Conservation (phyloP, 1,140 invertebrate species). For the Meteorus sp. region DNA sequence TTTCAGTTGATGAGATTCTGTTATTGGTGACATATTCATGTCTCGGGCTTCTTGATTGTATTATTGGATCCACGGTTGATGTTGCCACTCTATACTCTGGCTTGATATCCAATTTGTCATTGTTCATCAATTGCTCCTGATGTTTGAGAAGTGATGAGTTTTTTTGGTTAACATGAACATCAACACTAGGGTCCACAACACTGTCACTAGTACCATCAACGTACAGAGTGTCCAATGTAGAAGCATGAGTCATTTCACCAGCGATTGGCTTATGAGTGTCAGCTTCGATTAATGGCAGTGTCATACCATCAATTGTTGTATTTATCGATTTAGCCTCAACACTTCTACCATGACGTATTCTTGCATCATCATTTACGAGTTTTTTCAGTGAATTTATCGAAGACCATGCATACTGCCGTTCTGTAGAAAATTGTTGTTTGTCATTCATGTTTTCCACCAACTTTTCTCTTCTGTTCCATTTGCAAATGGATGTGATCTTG, state of each 20-base stretch:
- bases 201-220: neutral
- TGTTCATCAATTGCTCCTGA: constrained; percentile 1
- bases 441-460: neutral
- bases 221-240: neutral
- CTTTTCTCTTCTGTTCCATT: constrained; percentile 9
- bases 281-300: neutral
- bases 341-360: no score
- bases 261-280: neutral
- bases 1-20: neutral
- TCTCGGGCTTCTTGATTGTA: constrained; percentile 2
- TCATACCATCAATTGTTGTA: neutral
- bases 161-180: neutral
- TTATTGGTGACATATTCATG: neutral
- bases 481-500: constrained; percentile 11
- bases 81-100: neutral
- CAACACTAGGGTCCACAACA: no score
- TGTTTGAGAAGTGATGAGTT: neutral
- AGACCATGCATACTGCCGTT: no score
- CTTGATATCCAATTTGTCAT: neutral
- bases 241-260: neutral
- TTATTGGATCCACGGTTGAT: neutral
- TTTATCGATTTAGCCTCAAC: no score
- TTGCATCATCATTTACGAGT: no score
- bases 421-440: no score
- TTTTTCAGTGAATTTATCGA: no score